Evolutionary conservation across 2,113 vertebrate species (phyloP).

Genomic region (Lampris megalopsis): DNA sequence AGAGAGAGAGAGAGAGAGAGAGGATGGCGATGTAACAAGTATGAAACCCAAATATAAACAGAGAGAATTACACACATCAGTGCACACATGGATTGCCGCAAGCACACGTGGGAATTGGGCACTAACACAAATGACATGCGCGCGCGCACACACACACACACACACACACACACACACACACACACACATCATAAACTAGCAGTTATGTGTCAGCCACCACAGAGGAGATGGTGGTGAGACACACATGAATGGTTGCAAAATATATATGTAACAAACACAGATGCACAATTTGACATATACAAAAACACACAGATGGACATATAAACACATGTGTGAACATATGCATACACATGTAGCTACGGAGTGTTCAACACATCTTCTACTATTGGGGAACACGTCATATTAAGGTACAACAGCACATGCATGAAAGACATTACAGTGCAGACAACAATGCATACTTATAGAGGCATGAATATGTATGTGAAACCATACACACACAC

Average conservation of each 20-base stretch:
- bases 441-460: not conserved
- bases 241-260: conserved; percentile 8
- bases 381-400: not conserved
- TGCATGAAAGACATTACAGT: too few species aligned
- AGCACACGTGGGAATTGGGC: conserved; percentile 2
- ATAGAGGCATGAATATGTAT: not conserved
- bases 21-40: conserved; percentile 18
- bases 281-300: not conserved
- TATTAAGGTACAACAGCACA: not conserved
- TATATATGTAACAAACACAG: not conserved
- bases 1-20: conserved; percentile 1
- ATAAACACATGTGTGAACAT: not conserved
- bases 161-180: not conserved
- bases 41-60: conserved; percentile 37
- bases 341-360: not conserved
- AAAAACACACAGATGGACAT: conserved; percentile 13
- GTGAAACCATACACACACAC: not conserved
- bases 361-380: too few species aligned
- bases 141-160: not conserved
- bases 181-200: not conserved
- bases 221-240: not conserved
- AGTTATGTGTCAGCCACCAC: not conserved
- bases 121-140: not conserved
- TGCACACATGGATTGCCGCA: conserved; percentile 38
- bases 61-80: conserved; percentile 39